Conservation (phyloP, 2,888 invertebrate genomes). For the Meiosimyza decipiens region DNA sequence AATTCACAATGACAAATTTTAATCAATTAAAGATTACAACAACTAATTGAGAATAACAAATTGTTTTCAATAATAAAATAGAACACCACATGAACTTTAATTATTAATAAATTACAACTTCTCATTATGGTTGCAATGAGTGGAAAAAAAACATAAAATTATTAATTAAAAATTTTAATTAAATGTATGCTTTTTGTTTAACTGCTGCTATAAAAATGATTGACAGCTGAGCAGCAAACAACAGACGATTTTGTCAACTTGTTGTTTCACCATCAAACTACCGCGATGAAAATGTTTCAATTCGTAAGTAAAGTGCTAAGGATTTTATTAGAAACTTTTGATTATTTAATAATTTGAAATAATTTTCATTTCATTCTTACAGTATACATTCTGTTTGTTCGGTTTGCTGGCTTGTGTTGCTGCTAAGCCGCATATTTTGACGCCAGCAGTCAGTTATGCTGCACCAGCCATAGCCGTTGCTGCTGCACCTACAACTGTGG, state of each 20-base stretch:
- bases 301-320: constrained; percentile 35
- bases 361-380: background rate
- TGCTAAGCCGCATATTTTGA: constrained; percentile 41
- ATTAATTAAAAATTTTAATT: too few relatives aligned
- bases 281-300: constrained; percentile 38
- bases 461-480: constrained; percentile 30
- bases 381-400: constrained; percentile 41
- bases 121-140: too few relatives aligned
- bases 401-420: constrained; percentile 33
- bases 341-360: background rate
- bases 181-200: background rate
- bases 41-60: too few relatives aligned
- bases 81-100: too few relatives aligned
- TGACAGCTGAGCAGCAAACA: constrained; percentile 9
- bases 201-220: constrained; percentile 33
- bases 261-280: background rate
- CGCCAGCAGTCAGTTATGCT: constrained; percentile 35
- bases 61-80: too few relatives aligned
- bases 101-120: too few relatives aligned
- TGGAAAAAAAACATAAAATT: too few relatives aligned
- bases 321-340: background rate
- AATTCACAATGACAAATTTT: too few relatives aligned
- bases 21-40: too few relatives aligned
- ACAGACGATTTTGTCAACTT: constrained; percentile 8
- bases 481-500: constrained; percentile 13